Base-by-base conservation (phyloP, 2,888 invertebrate genomes). In the Aspidiotus destructor region DNA sequence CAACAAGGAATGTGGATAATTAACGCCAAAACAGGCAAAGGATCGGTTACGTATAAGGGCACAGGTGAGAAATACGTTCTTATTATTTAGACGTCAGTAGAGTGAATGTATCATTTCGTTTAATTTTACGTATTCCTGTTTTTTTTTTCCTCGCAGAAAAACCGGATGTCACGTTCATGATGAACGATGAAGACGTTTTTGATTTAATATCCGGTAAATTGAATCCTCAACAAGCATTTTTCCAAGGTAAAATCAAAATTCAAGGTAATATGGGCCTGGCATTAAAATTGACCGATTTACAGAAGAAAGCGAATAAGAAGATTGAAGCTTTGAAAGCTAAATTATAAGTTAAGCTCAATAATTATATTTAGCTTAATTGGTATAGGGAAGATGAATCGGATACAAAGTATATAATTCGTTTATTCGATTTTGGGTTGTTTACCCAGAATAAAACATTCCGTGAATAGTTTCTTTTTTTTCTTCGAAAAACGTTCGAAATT, bases 211-310 rank as follows among this genome's bases (percentile, higher is more conserved):
- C 88, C 1, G 96, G 96, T 1, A 91, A 92, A 78, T 80, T 98
- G 70, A 94, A 95, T 77, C 92, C 92, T 0, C 96, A 98, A 77
- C 94, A 94, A 78, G 95, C 95, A 2, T 93, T 92, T 79, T 92
- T 92, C 83, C 91, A 96, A 78, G 97, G 97, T 15, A 97, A 97
- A 79, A 85, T 93, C 69, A 97, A 96, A 80, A 87, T 98, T 70
- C 90, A 94, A 77, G 97, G 97, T 44, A 97, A 97, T 77, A 93
- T 97, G 89, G 95, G 92, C 0, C 80, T 96, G 57, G 97, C 97
- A 2, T 89, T 97, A 89, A 97, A 95, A 77, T 80, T 98, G 70
- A 86, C 89, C 17, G 90, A 92, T 72, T 77, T 95, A 71, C 91
- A 92, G 75, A 83, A 84, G 70, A 83, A 84, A 8, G 89, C 89